These are phyloP conservation scores for Drosophila austrosaltans DNA, from an alignment of 2,888 invertebrate species.

Conservation along the genomic window DNA sequence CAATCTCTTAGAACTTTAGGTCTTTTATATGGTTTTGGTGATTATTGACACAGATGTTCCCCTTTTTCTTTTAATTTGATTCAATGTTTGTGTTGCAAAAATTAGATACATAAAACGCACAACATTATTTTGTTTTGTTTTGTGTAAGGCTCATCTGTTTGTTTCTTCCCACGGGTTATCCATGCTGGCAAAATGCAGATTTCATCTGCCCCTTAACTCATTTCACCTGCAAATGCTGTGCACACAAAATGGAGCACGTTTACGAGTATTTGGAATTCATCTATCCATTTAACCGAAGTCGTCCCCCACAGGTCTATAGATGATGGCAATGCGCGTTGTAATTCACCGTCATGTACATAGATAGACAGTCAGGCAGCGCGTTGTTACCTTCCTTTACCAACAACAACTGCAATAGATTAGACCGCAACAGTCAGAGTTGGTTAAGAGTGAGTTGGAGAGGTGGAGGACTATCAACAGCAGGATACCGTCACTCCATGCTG, in stretches of 20 bases:
- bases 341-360: constrained; percentile 32
- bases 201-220: constrained; percentile 1
- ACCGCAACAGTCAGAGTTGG: constrained; percentile 12
- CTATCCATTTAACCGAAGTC: constrained; percentile 16
- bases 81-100: not conserved
- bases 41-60: constrained; percentile 6
- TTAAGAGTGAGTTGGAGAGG: constrained; percentile 6
- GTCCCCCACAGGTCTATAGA: constrained; percentile 1
- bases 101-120: not conserved
- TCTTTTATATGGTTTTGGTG: not conserved
- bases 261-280: constrained; percentile 53
- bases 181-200: constrained; percentile 23
- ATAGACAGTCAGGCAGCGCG: constrained; percentile 37
- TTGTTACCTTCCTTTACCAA: constrained; percentile 31
- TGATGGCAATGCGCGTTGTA: constrained; percentile 35
- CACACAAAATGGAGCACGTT: constrained; percentile 64
- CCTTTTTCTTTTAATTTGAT: not conserved
- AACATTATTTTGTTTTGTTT: not conserved
- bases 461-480: constrained; percentile 3
- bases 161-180: not conserved
- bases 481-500: constrained; percentile 42
- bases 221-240: constrained; percentile 61
- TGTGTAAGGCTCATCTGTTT: not conserved
- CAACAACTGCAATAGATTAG: constrained; percentile 45
- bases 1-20: not conserved